phyloP scores from a whole-genome alignment of 2,113 vertebrate genomes.

The Aramus guarauna region DNA sequence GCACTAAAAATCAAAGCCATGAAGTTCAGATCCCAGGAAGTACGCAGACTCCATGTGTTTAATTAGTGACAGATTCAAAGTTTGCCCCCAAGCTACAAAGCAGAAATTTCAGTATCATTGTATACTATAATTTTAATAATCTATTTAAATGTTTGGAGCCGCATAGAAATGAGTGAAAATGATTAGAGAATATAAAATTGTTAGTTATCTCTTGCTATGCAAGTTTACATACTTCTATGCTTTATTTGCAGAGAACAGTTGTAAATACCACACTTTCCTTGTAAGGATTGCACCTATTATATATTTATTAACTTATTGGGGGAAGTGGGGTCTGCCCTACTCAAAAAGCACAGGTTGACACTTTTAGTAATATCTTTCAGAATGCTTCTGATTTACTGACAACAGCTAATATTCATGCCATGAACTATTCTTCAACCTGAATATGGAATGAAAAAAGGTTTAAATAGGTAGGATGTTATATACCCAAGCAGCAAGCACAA shows the following conservation, averaged over 20 bases:
- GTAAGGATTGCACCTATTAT: not conserved
- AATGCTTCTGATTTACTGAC: not conserved
- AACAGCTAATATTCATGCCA: not conserved
- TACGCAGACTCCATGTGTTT: not conserved
- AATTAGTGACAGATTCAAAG: not conserved
- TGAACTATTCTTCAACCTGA: slow-evolving; percentile 30
- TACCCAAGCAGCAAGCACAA: not conserved
- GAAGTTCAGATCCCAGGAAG: not conserved
- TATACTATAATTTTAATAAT: not conserved
- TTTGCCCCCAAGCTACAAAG: not conserved
- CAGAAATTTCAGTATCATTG: not conserved
- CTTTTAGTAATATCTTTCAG: slow-evolving; percentile 13
- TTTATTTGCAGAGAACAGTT: slow-evolving; percentile 42
- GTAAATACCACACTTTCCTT: not conserved
- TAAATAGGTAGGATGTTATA: not conserved
- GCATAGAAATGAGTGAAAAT: not conserved
- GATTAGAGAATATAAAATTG: not conserved
- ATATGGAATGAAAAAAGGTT: not conserved
- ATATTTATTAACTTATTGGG: not conserved
- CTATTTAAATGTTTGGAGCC: not conserved
- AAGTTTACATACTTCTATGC: not conserved
- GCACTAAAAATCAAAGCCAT: not conserved
- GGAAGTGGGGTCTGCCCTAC: not conserved
- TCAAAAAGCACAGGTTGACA: slow-evolving; percentile 19
- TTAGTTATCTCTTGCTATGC: not conserved